Evolutionary conservation across 2,888 invertebrate genomes (phyloP).

Genomic region (Pycnomerus fuliginosus): DNA sequence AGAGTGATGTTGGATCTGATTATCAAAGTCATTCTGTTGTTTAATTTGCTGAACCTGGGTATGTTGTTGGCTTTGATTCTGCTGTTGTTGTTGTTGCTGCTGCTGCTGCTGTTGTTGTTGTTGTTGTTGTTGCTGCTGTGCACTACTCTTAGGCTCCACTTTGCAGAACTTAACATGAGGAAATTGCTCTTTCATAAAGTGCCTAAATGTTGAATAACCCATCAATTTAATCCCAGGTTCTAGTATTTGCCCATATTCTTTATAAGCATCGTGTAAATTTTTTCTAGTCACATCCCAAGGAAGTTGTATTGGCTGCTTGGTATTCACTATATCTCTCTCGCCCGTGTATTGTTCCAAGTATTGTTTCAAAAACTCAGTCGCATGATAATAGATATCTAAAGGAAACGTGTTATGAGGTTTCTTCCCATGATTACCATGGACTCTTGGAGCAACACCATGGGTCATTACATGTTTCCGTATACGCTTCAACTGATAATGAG

Average conservation of each 20-base stretch:
- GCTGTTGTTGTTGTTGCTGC: conserved; percentile 51
- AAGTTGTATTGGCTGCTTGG: conserved; percentile 56
- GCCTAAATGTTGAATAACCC: conserved; percentile 78
- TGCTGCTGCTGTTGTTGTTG: conserved; percentile 52
- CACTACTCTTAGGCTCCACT: conserved; percentile 60
- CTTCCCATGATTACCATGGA: conserved; percentile 78
- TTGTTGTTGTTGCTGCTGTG: conserved; percentile 39
- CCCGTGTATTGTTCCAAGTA: conserved; percentile 69
- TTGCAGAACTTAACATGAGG: conserved; percentile 71
- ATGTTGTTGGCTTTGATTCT: conserved; percentile 54
- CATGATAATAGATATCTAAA: conserved; percentile 74
- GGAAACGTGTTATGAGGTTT: conserved; percentile 80
- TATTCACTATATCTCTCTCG: conserved; percentile 55
- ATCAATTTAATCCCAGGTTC: conserved; percentile 72
- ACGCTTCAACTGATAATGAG: conserved; percentile 74
- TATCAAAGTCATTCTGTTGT: conserved; percentile 33
- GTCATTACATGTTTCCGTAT: conserved; percentile 77
- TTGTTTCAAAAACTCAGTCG: conserved; percentile 73
- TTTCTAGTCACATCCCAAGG: conserved; percentile 64
- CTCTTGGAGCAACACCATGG: conserved; percentile 74
- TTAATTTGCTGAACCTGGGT: conserved; percentile 55
- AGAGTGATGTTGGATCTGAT: conserved; percentile 54
- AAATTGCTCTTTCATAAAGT: conserved; percentile 80
- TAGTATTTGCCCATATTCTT: conserved; percentile 69
- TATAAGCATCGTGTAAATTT: conserved; percentile 73